A percentile compares a stretch with the other conserved stretches of the same genome.
These are phyloP conservation scores for Perognathus longimembris DNA, from an alignment of 2,113 vertebrate genomes.

Conservation along the genomic window DNA sequence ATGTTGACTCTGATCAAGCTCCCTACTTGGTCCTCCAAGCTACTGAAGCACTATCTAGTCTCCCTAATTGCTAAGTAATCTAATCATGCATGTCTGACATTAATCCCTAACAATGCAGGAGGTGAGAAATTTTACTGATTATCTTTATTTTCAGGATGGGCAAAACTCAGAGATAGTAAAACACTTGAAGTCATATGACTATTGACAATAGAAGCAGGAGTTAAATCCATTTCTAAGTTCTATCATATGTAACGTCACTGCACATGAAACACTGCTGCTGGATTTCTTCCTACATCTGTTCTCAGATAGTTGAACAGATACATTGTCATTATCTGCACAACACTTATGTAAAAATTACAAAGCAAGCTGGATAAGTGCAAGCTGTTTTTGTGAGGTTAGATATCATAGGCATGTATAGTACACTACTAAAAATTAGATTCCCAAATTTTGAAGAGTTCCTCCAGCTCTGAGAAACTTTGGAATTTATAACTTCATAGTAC, in stretches of 20 bases:
- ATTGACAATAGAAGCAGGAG: background rate
- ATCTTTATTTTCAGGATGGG: background rate
- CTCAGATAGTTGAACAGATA: background rate
- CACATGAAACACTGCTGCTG: background rate
- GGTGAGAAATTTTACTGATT: background rate
- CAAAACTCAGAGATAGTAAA: conserved; percentile 16
- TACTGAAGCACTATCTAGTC: background rate
- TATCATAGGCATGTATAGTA: background rate
- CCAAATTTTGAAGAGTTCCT: background rate
- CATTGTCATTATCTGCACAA: background rate
- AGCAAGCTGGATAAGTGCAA: background rate
- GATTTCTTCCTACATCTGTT: background rate
- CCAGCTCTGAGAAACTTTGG: background rate
- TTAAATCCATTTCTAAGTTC: background rate
- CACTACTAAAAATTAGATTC: background rate
- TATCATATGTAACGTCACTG: background rate
- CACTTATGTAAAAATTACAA: background rate
- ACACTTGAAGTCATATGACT: background rate
- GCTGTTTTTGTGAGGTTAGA: background rate
- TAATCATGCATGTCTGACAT: background rate
- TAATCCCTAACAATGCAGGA: background rate
- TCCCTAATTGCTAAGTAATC: background rate
- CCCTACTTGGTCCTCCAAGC: background rate
- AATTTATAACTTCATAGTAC: background rate
- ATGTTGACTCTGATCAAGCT: background rate